Evolutionary conservation across 2,888 invertebrate species (phyloP), one percentile per base, ranked within the genome.

Genomic region (Chrysotoxum bicinctum): DNA sequence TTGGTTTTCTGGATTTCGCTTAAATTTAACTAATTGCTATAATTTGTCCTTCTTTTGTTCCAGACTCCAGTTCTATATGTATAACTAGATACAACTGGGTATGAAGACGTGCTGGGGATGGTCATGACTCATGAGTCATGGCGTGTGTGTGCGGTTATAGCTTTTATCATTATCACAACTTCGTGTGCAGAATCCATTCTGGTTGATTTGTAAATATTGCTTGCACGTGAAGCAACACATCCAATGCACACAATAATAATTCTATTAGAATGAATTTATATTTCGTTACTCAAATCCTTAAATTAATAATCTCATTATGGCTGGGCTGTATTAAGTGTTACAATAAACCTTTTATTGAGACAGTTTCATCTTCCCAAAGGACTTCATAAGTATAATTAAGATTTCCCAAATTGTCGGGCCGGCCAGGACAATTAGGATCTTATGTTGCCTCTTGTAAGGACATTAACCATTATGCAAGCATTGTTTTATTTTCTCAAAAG

Each of bases 301-400:
- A 66, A 50, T 50, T 66, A 66, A 66, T 66, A 66, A 66, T 66
- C 16, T 50, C 23, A 21, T 50, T 35, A 48, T 66, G 50, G 50
- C 35, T n/a, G 4, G 48, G 23, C 6, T 50, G n/a, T 16, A 66
- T 26, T 66, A 16, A 66, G 66, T 35, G 45, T 50, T 56, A 26
- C 43, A 48, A 64, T 72, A 56, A 56, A 32, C 10, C 43, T 50
- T 35, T 50, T 50, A 54, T 35, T 50, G 26, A 23, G 54, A 60
- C 48, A 60, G 16, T 52, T 19, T 56, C 10, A 58, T 45, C 37
- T 35, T 26, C 52, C 35, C 48, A 48, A 66, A 64, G 64, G 45
- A 66, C 37, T 56, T 72, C 16, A 56, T 16, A 70, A 56, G 64
- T 21, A 32, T 72, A 78, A 78, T 78, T 48, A 56, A 72, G 62